These are phyloP conservation scores for Sus scrofa DNA, from an alignment of 2,113 vertebrate species.

Conservation along the genomic window DNA sequence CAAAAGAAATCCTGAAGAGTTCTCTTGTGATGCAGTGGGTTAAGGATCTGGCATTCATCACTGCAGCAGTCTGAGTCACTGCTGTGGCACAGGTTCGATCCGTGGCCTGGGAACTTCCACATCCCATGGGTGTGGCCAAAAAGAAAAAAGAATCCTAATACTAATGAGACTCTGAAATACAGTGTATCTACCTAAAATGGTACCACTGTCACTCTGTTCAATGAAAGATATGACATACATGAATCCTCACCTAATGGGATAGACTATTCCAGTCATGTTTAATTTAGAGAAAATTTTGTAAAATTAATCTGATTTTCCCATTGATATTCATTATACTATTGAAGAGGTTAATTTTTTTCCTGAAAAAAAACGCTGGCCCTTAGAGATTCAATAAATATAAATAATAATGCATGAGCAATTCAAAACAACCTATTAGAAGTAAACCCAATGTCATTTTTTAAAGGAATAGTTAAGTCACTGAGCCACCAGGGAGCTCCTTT, in stretches of 20 bases:
- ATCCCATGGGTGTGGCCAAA: too few species aligned
- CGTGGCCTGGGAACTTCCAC: too few species aligned
- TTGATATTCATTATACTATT: background rate
- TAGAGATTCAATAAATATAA: background rate
- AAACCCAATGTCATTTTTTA: background rate
- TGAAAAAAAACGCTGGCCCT: background rate
- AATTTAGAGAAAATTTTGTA: background rate
- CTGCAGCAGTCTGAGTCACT: too few species aligned
- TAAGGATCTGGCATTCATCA: too few species aligned
- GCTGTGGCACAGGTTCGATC: too few species aligned
- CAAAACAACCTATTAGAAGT: background rate
- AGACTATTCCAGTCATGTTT: background rate
- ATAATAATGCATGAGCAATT: background rate
- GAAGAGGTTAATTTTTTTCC: background rate
- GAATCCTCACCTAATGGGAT: background rate
- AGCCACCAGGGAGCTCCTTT: too few species aligned
- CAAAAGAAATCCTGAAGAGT: background rate
- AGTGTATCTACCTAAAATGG: background rate
- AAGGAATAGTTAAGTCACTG: background rate
- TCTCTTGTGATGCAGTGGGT: too few species aligned
- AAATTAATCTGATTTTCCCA: background rate
- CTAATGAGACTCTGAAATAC: background rate
- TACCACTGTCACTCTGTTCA: background rate
- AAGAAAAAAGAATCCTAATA: background rate
- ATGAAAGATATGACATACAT: background rate